Base-by-base conservation (phyloP, 2,113 vertebrate genomes). In the Plotosus lineatus region DNA sequence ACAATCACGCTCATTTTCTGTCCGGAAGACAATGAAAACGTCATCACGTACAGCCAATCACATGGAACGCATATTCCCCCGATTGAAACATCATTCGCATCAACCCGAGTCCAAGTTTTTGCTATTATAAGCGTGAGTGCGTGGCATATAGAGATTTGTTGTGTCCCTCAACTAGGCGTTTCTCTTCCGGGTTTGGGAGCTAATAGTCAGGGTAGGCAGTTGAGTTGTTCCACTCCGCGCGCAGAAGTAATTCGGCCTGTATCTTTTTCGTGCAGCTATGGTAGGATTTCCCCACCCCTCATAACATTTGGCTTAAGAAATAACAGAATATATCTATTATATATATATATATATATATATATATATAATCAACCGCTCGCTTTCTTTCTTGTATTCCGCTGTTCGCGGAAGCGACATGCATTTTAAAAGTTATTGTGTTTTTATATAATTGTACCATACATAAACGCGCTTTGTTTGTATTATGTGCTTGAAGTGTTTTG, bases 231-330 rank as follows among this genome's bases (percentile, higher is more conserved):
- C 75, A 51, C 44, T 77, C 75, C 28, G 69, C 28, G 7, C 69
- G 44, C 69, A 50, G 6, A 23, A 46, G 23, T 61, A 46, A 40
- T 23, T 3, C 40, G 15, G 7, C 15, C 46, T 3, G 12, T 5
- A 1, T 28, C 28, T 53, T 36, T 33, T 21, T 40, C 0, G 36
- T 48, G 73, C 80, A 66, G 61, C 6, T 26, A 82, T 82, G 80
- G 80, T 82, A 76, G 19, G 66, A 19, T 76, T 69, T 65, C 28
- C n/a, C n/a, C n/a, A n/a, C n/a, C n/a, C n/a, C n/a, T 71, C 17
- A 21, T 6, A 50, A 42, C 23, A 19, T 53, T 31, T 83, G 23
- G 17, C 9, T 40, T 40, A 55, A 38, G 2, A 2, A 53, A 28
- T 33, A n/a, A n/a, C n/a, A n/a, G n/a, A n/a, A n/a, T n/a, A n/a